Base-by-base conservation (phyloP, 2,888 invertebrate species). In the Ormyrus pomaceus region DNA sequence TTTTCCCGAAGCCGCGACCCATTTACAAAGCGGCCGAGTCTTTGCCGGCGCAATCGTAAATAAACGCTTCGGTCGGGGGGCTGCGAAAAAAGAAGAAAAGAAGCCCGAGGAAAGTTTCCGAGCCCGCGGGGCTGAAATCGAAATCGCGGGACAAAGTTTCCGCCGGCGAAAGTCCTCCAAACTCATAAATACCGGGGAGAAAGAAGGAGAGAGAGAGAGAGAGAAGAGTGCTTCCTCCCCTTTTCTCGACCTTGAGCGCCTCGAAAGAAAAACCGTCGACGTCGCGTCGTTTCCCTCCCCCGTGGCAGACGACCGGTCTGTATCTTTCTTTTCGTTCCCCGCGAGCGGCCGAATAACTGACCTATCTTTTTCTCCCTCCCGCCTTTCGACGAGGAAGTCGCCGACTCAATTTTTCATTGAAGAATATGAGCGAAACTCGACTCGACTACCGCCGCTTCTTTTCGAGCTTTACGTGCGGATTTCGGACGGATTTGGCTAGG, bases 181-280 rank as follows among this genome's bases (percentile, higher is more conserved):
- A 79, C 74, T 79, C 79, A 79, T 79, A 79, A 79, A 79, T 79
- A 79, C 55, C 73, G 34, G n/a, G 10, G 51, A 50, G 56, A 19
- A 6, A n/a, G 46, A 6, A 55, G 8, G n/a, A n/a, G 4, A 6
- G 53, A 34, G 34, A 34, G 34, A 34, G 34, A 34, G 59, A 59
- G 56, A 48, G 48, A 46, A 61, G 53, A 69, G 45, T 34, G 19
- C 13, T n/a, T 2, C 9, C 11, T 19, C 50, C 34, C 34, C 34
- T 34, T 34, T 34, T 34, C 34, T 34, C 11, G 71, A 71, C 71
- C 71, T 71, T 71, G 51, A 61, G 46, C 46, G 34, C 34, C 34
- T 34, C 34, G 34, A 34, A 34, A 34, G 34, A 77, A 77, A 77
- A 71, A 50, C 70, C 34, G 34, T 56, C 64, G 59, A 50, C 11